A percentile compares a stretch with the other conserved stretches of the same genome.
Conservation (phyloP, 2,113 vertebrate genomes). For the Scophthalmus maximus region DNA sequence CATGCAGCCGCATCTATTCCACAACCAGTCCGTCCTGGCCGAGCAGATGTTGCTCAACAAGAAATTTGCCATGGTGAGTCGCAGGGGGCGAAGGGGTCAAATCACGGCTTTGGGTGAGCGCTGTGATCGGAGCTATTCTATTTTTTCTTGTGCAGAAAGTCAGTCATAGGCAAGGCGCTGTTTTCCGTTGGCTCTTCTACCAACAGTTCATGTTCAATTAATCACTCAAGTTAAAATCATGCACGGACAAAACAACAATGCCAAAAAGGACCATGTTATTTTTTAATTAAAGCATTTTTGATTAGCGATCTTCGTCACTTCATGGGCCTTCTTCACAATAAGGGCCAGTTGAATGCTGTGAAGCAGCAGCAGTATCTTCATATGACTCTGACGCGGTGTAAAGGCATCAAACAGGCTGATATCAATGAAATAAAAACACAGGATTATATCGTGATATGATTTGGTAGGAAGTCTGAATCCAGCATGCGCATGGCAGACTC, state of each 20-base stretch:
- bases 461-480: neutral
- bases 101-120: constrained; percentile 2
- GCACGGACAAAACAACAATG: neutral
- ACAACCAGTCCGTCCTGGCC: constrained; percentile 95
- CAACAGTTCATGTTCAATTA: neutral
- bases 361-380: neutral
- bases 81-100: constrained; percentile 16
- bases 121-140: neutral
- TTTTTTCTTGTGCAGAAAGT: constrained; percentile 1
- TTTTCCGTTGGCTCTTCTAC: neutral
- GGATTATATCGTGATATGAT: neutral
- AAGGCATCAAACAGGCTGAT: neutral
- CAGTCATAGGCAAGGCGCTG: neutral
- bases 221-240: neutral
- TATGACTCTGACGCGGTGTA: neutral
- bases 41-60: constrained; percentile 99
- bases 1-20: constrained; percentile 99
- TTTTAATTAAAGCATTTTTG: neutral
- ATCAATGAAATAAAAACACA: constrained; percentile 5
- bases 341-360: neutral
- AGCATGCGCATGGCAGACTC: neutral
- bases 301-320: neutral
- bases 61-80: constrained; percentile 95
- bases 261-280: too few relatives aligned
- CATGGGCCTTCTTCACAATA: neutral